These are phyloP conservation scores for Tigriopus californicus DNA, from an alignment of 2,888 invertebrate species.

Conservation along the genomic window DNA sequence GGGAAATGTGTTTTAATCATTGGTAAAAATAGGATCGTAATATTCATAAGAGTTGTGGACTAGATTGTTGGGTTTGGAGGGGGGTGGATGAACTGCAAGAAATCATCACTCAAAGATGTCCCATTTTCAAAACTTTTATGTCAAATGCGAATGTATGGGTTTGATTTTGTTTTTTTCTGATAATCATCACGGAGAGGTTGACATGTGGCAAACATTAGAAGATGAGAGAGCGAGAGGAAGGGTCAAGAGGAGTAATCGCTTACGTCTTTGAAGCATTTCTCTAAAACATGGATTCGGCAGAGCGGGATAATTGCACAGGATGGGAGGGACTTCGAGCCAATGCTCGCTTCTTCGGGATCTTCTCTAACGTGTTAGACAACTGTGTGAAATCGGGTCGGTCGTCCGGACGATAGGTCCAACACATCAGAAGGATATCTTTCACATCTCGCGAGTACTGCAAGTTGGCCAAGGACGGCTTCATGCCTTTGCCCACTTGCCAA, in stretches of 20 bases:
- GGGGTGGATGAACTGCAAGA: too few species aligned
- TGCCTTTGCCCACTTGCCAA: slow-evolving; percentile 92
- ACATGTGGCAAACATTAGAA: background rate
- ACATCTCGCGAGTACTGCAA: slow-evolving; percentile 49
- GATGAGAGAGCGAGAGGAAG: background rate
- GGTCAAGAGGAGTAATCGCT: background rate
- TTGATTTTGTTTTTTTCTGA: too few species aligned
- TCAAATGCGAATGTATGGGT: too few species aligned
- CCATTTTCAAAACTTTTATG: too few species aligned
- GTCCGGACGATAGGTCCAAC: slow-evolving; percentile 72
- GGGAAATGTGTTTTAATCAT: too few species aligned
- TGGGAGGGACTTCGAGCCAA: slow-evolving; percentile 93
- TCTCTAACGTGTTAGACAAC: slow-evolving; percentile 59
- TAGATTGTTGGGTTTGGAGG: too few species aligned
- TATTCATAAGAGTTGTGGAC: too few species aligned
- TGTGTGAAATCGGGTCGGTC: slow-evolving; percentile 80
- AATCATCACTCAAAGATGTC: too few species aligned
- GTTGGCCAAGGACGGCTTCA: slow-evolving; percentile 84
- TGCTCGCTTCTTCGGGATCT: slow-evolving; percentile 71
- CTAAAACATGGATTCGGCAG: slow-evolving; percentile 82
- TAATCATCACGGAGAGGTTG: background rate
- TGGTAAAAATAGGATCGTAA: too few species aligned
- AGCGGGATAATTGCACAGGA: slow-evolving; percentile 86
- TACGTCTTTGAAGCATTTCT: background rate
- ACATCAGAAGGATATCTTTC: slow-evolving; percentile 85